These are phyloP conservation scores for Phodopus roborovskii DNA, from an alignment of 2,113 vertebrate genomes.

Conservation along the genomic window DNA sequence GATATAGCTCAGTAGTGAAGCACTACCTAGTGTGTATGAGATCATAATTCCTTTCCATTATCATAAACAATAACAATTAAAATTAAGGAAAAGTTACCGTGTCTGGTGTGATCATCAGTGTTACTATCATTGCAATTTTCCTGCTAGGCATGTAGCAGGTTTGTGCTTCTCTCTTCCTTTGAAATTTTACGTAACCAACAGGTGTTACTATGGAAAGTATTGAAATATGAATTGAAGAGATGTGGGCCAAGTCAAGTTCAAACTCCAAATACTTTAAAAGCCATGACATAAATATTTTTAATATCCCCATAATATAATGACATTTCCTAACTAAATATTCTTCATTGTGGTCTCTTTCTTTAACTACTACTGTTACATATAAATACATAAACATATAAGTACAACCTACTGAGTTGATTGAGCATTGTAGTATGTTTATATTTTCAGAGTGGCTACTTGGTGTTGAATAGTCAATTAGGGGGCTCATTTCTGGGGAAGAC, in stretches of 20 bases:
- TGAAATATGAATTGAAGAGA: constrained; percentile 22
- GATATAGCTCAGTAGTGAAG: neutral
- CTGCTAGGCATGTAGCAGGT: neutral
- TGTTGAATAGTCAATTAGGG: neutral
- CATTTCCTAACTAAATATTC: neutral
- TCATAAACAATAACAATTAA: neutral
- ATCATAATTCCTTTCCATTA: neutral
- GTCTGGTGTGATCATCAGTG: neutral
- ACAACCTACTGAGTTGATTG: neutral
- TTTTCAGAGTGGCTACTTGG: neutral
- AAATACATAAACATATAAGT: neutral
- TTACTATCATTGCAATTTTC: neutral
- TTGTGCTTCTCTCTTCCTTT: constrained; percentile 7
- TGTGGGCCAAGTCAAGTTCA: neutral
- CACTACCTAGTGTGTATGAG: neutral
- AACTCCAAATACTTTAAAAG: constrained; percentile 19
- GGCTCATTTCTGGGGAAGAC: neutral
- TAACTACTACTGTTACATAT: neutral
- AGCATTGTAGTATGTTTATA: neutral
- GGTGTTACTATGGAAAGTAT: neutral
- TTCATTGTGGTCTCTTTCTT: neutral
- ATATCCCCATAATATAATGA: constrained; percentile 12
- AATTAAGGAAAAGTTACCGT: neutral
- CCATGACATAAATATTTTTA: neutral
- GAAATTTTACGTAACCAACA: neutral